phyloP scores from a whole-genome alignment of 1,140 invertebrate species.

The Vollenhovia emeryi region DNA sequence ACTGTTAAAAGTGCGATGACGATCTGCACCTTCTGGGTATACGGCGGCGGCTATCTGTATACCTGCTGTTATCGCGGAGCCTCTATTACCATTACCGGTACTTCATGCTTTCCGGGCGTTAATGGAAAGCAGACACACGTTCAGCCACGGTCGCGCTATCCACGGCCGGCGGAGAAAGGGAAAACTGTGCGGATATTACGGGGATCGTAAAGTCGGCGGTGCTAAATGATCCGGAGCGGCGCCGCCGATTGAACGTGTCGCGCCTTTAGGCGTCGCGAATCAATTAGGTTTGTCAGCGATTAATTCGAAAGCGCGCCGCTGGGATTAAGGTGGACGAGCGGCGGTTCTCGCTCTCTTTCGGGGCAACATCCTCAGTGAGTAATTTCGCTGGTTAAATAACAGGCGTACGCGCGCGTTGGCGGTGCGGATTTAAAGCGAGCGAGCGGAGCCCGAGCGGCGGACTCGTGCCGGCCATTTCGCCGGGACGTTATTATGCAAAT shows the following conservation, averaged over 20 bases:
- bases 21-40: background rate
- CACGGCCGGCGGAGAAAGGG: background rate
- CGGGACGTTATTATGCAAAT: conserved; percentile 37
- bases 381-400: conserved; percentile 44
- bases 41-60: conserved; percentile 21
- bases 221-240: conserved; percentile 25
- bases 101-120: conserved; percentile 60
- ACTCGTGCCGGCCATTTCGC: conserved; percentile 17
- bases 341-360: background rate
- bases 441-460: background rate
- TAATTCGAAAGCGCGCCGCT: background rate
- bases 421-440: background rate
- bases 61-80: conserved; percentile 62
- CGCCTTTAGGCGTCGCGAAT: background rate
- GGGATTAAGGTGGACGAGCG: background rate
- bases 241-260: background rate
- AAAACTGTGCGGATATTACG: conserved; percentile 49
- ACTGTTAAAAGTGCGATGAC: background rate
- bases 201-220: conserved; percentile 40
- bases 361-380: background rate
- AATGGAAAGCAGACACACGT: conserved; percentile 65
- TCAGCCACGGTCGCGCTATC: conserved; percentile 17
- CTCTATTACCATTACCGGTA: conserved; percentile 67
- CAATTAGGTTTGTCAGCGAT: conserved; percentile 28
- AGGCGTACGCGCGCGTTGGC: background rate